phyloP scores from a whole-genome alignment of 2,888 invertebrate species.

The Nemotelus nigrinus region DNA sequence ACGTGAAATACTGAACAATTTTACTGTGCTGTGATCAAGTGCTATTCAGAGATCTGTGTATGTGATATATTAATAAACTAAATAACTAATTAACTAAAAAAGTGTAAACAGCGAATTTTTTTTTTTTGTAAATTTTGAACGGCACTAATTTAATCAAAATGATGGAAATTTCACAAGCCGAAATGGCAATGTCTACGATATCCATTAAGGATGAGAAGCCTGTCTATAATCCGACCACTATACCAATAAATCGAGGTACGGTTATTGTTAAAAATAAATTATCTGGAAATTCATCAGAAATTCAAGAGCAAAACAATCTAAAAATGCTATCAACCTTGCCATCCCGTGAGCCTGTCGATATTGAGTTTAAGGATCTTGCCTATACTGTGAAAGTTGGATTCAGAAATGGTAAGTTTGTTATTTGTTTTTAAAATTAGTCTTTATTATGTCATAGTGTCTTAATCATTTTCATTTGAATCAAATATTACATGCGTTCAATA shows the following conservation, averaged over 20 bases:
- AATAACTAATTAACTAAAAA: no score
- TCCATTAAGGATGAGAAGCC: constrained; percentile 47
- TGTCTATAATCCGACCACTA: constrained; percentile 52
- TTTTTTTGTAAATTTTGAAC: not conserved
- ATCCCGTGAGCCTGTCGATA: constrained; percentile 71
- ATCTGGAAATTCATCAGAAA: constrained; percentile 33
- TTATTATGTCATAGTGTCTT: no score
- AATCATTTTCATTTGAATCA: no score
- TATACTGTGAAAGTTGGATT: constrained; percentile 78
- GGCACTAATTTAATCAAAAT: not conserved
- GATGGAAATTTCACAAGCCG: constrained; percentile 50
- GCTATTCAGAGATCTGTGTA: no score
- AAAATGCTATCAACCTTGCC: constrained; percentile 62
- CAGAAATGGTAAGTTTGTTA: constrained; percentile 72
- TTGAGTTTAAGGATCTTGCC: constrained; percentile 78
- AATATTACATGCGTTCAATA: no score
- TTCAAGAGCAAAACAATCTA: constrained; percentile 32
- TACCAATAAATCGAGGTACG: constrained; percentile 41
- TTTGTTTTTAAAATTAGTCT: not conserved
- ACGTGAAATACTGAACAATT: no score
- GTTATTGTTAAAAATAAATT: constrained; percentile 46
- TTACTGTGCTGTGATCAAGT: no score
- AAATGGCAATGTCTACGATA: constrained; percentile 47
- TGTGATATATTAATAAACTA: no score
- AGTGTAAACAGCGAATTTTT: no score